Percentiles rank a stretch among this genome's conserved stretches.
Evolutionary conservation across 2,888 invertebrate genomes (phyloP).

Genomic region (Acrocyrtus sp.): DNA sequence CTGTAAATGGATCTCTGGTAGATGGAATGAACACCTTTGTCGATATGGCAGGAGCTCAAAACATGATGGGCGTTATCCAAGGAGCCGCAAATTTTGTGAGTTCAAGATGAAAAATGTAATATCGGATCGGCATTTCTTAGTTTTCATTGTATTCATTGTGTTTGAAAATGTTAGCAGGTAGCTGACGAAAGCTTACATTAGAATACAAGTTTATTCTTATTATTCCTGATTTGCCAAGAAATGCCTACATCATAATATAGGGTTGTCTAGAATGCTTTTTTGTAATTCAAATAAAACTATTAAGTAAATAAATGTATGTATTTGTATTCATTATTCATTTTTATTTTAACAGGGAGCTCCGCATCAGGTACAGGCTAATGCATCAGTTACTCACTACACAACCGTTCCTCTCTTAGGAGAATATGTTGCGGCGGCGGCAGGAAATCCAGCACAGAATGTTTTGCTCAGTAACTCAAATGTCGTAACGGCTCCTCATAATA

Average conservation of each 20-base stretch:
- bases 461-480: conserved; percentile 62
- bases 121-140: background rate
- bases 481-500: conserved; percentile 49
- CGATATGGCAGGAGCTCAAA: conserved; percentile 54
- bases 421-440: conserved; percentile 55
- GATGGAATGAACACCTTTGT: conserved; percentile 58
- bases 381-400: conserved; percentile 58
- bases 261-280: too few relatives aligned
- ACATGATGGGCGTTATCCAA: conserved; percentile 56
- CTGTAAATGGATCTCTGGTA: conserved; percentile 59
- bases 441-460: conserved; percentile 56
- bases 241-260: too few relatives aligned
- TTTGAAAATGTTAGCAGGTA: conserved; percentile 1
- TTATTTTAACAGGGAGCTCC: conserved; percentile 21
- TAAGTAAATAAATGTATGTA: background rate
- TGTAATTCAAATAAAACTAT: background rate
- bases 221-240: too few relatives aligned
- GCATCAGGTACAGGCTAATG: conserved; percentile 57
- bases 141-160: conserved; percentile 7
- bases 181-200: background rate
- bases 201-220: background rate
- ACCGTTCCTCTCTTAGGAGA: conserved; percentile 57
- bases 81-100: conserved; percentile 50
- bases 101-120: background rate
- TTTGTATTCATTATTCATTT: background rate